phyloP scores from a whole-genome alignment of 2,113 vertebrate species.

The Trogon melanurus region DNA sequence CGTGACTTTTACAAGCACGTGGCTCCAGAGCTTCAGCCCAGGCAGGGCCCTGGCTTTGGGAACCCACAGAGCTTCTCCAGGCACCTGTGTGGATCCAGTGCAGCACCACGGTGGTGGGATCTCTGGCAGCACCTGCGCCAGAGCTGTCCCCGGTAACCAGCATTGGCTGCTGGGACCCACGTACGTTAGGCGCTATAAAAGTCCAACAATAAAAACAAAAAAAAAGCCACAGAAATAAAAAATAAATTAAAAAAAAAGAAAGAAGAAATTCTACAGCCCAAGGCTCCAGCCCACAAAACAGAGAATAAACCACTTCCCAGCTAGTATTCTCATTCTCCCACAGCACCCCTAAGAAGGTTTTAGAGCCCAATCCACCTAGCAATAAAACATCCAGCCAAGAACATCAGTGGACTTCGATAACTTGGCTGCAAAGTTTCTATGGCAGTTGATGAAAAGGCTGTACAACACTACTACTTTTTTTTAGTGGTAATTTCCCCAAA shows the following conservation, averaged over 20 bases:
- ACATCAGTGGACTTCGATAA: not conserved
- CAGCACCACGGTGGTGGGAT: not conserved
- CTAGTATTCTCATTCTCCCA: not conserved
- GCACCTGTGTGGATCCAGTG: not conserved
- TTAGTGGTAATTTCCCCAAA: not conserved
- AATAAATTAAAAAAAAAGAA: not conserved
- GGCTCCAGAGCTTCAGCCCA: not conserved
- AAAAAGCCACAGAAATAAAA: not conserved
- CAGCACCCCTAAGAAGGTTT: not conserved
- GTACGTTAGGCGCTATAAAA: accelerated
- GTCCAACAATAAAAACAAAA: not conserved
- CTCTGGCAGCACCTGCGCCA: accelerated
- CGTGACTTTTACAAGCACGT: not conserved
- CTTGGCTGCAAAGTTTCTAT: not conserved
- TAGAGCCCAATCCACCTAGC: not conserved
- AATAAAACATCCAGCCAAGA: not conserved
- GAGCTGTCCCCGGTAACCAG: conserved; percentile 2
- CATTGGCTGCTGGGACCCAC: not conserved
- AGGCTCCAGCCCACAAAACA: not conserved
- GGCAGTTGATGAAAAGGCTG: not conserved
- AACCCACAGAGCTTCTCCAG: not conserved
- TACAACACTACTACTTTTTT: not conserved
- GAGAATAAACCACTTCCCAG: not conserved
- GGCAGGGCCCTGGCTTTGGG: not conserved
- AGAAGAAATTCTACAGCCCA: not conserved